phyloP scores from a whole-genome alignment of 2,888 invertebrate genomes.

The Cosmia trapezina region DNA sequence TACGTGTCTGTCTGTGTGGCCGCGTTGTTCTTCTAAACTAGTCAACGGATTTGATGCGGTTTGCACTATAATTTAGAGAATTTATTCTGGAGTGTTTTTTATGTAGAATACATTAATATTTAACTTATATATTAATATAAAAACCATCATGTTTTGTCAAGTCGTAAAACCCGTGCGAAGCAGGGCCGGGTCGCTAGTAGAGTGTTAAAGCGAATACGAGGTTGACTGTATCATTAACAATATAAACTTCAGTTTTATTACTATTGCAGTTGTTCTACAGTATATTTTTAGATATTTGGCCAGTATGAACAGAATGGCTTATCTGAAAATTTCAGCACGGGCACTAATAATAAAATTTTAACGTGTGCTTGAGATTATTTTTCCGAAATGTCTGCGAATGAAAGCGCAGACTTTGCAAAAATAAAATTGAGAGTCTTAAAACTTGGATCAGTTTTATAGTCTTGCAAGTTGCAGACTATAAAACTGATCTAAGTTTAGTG shows the following conservation, averaged over 20 bases:
- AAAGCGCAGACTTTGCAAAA: conserved; percentile 31
- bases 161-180: no score
- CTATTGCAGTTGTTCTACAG: conserved; percentile 13
- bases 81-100: no score
- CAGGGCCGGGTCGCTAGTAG: no score
- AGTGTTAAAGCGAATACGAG: neutral
- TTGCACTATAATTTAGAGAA: no score
- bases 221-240: conserved; percentile 12
- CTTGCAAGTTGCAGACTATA: conserved; percentile 33
- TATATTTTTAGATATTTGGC: conserved; percentile 37
- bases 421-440: conserved; percentile 38
- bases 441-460: conserved; percentile 32
- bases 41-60: no score
- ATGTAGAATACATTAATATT: no score
- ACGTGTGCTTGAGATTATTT: conserved; percentile 54
- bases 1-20: no score
- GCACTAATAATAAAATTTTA: conserved; percentile 53
- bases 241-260: conserved; percentile 39
- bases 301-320: conserved; percentile 18
- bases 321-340: conserved; percentile 39
- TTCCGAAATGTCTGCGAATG: conserved; percentile 33
- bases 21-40: no score
- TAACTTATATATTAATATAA: no score
- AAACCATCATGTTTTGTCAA: no score
- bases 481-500: conserved; percentile 30